Conservation (phyloP, 2,888 invertebrate genomes). For the Seladonia tumulorum region DNA sequence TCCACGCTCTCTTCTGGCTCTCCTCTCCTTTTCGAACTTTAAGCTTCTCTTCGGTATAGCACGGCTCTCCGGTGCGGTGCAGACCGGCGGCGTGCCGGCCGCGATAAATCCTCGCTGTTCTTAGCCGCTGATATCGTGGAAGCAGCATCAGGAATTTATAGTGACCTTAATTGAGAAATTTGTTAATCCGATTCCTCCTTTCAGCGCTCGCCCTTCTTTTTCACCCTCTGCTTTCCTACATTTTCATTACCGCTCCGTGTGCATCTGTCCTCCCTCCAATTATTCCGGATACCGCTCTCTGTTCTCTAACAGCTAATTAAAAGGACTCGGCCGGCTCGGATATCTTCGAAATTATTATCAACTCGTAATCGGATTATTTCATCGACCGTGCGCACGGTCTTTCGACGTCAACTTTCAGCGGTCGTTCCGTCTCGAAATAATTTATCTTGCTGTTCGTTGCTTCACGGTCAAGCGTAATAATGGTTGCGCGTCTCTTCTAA, state of each 20-base stretch:
- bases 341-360: not conserved
- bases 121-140: slow-evolving; percentile 24
- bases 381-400: too few relatives aligned
- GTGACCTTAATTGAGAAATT: slow-evolving; percentile 41
- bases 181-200: slow-evolving; percentile 37
- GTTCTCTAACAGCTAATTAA: not conserved
- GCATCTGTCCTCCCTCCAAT: not conserved
- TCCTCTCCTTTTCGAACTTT: slow-evolving; percentile 25
- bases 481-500: too few relatives aligned
- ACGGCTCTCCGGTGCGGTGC: not conserved
- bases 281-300: not conserved
- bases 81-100: not conserved
- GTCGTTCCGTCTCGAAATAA: not conserved
- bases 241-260: not conserved
- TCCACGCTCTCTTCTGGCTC: slow-evolving; percentile 44
- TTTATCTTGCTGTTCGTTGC: not conserved
- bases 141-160: slow-evolving; percentile 32
- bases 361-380: not conserved
- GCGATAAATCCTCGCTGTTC: slow-evolving; percentile 40
- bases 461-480: not conserved
- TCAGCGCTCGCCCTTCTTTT: not conserved
- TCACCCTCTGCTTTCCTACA: not conserved
- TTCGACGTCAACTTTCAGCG: not conserved
- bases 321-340: not conserved
- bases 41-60: not conserved